Base-by-base conservation (phyloP, 2,888 invertebrate species). In the Nomada fucata region DNA sequence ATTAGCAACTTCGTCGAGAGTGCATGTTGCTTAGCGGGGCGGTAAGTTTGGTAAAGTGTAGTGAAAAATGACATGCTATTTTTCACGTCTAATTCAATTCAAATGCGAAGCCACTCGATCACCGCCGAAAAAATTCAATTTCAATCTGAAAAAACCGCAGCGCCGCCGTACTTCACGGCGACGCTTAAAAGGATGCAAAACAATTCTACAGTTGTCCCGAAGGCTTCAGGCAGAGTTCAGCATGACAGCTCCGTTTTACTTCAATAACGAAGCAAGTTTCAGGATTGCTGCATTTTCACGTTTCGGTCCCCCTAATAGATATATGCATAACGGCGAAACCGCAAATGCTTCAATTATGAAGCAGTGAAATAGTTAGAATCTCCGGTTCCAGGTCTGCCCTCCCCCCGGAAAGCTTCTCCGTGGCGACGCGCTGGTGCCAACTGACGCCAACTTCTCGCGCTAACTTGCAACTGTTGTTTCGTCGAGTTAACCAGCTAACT, bases 311-410 rank as follows among this genome's bases (percentile, higher is more conserved):
- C 76, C 79, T 84, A 86, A 83, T 76, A 81, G 86, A 83, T 88
- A 86, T 87, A 86, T 85, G 90, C 88, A 86, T 90, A 89, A 90
- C 87, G 87, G 79, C 79, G 87, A 83, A 86, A 89, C 91, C 91
- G 89, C 91, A 91, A 92, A 91, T 90, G 92, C 90, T 90, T 92
- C 91, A 92, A 91, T 92, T 92, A 92, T 91, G 91, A 92, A 92
- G 92, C 92, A 92, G 92, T 92, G 92, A 92, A 92, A 92, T 91
- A 92, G 92, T 92, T 92, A 90, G 90, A 88, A 84, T 86, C 84
- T 75, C 85, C 68, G 79, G 81, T 79, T 75, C 79, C 36, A 23
- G 71, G 74, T 63, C 71, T 74, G 75, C 76, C 52, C 57, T 52
- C 47, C 72, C 75, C 26, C 23, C 23, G 61, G 20, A 57, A 53